Evolutionary conservation across 2,888 invertebrate genomes (phyloP), one percentile per base, ranked within the genome.

Genomic region (Scotopteryx bipunctaria): DNA sequence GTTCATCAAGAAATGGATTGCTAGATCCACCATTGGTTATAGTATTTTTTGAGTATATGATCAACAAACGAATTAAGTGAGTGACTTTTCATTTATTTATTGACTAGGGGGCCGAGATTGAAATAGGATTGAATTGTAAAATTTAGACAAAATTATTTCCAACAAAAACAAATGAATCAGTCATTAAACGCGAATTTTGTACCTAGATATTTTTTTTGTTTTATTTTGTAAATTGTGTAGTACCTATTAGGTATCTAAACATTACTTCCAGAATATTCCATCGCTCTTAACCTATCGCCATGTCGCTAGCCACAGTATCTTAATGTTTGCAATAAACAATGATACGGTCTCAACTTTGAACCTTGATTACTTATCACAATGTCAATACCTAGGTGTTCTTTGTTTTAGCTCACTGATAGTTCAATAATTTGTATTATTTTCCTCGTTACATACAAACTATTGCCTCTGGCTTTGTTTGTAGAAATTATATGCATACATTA

Each of bases 311-410:
- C 27, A 21, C n/a, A 25, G 2, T 43, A 50, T 50, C 32, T 43
- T 23, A 19, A n/a, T 59, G 47, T 57, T 61, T 49, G 54, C 59
- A 58, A 54, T 49, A 63, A 63, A 61, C 59, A 63, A 31, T 36
- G 57, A 57, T 59, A 41, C 38, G 15, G 15, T 13, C 31, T 64
- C 64, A 68, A 68, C 75, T 75, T 59, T 76, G 72, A 73, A 68
- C 71, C 49, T 2, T 46, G 75, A 74, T 76, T 55, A 57, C 49
- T 21, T 71, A 76, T 76, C 75, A 52, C 52, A 63, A 61, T 63
- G 67, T 69, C 65, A 67, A 53, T 61, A 19, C 31, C 41, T 32
- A 55, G 51, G 43, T 64, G 54, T 54, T 51, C 47, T 43, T 55
- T 49, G 38, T 50, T 15, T 14, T 2, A 31, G 29, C 14, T 40